Evolutionary conservation across 2,113 vertebrate genomes (phyloP).

Genomic region (Cebidichthys violaceus): DNA sequence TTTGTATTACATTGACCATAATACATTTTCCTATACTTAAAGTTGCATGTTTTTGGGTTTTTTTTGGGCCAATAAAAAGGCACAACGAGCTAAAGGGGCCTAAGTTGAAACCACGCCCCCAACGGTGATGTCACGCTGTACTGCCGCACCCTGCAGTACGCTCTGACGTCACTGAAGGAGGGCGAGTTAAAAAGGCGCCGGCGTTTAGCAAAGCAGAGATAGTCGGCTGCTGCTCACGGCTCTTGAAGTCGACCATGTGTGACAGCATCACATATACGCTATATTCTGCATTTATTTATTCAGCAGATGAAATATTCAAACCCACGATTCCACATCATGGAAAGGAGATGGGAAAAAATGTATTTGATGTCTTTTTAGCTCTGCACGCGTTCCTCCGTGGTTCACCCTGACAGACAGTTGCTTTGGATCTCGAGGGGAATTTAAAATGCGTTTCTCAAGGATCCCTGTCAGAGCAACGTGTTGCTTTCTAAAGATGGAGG

Average conservation of each 20-base stretch:
- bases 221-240: too few relatives aligned
- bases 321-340: too few relatives aligned
- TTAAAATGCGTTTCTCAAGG: not conserved
- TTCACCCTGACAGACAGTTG: not conserved
- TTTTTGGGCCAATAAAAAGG: too few relatives aligned
- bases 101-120: not conserved
- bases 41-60: too few relatives aligned
- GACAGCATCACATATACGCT: not conserved
- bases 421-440: not conserved
- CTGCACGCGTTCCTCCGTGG: not conserved
- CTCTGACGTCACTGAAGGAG: not conserved
- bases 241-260: too few relatives aligned
- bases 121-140: not conserved
- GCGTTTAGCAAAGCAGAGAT: too few relatives aligned
- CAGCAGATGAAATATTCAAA: not conserved
- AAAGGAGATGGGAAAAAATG: not conserved
- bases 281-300: not conserved
- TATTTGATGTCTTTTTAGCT: too few relatives aligned
- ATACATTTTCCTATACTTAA: too few relatives aligned
- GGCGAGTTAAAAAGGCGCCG: not conserved
- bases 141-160: not conserved
- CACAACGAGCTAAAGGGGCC: not conserved
- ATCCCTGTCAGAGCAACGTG: not conserved
- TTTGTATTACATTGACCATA: too few relatives aligned
- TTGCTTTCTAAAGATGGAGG: slow-evolving; percentile 3